These are phyloP conservation scores for Aricia artaxerxes DNA, from an alignment of 2,888 invertebrate species.

Conservation along the genomic window DNA sequence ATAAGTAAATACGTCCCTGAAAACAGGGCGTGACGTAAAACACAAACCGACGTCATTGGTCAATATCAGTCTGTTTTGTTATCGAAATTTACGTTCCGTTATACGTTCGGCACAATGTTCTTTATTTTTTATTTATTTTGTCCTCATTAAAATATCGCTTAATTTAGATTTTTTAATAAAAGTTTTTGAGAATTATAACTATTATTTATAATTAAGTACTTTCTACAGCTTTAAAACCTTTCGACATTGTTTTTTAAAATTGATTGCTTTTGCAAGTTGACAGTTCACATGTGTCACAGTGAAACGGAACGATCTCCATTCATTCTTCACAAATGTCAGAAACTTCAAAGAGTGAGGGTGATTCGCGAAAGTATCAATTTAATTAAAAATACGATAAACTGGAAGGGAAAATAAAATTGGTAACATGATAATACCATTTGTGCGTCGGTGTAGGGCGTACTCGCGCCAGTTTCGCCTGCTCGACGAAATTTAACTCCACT, in stretches of 20 bases:
- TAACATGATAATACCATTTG: conserved; percentile 60
- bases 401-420: conserved; percentile 53
- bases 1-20: conserved; percentile 75
- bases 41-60: conserved; percentile 65
- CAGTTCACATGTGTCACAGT: conserved; percentile 37
- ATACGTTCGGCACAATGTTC: conserved; percentile 37
- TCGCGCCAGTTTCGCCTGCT: conserved; percentile 52
- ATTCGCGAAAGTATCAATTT: conserved; percentile 49
- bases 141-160: background rate
- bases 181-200: background rate
- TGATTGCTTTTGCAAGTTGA: background rate
- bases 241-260: background rate
- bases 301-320: conserved; percentile 60
- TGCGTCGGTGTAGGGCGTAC: conserved; percentile 54
- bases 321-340: conserved; percentile 65
- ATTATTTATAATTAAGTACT: background rate
- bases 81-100: conserved; percentile 56
- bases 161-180: too few species aligned
- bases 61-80: conserved; percentile 47
- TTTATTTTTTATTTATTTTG: background rate
- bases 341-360: conserved; percentile 58
- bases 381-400: conserved; percentile 49
- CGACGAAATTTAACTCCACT: conserved; percentile 48
- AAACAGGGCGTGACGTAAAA: conserved; percentile 73
- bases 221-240: background rate